Evolutionary conservation across 2,888 invertebrate species (phyloP), one percentile per base, ranked within the genome.

Genomic region (Pinctada fucata): DNA sequence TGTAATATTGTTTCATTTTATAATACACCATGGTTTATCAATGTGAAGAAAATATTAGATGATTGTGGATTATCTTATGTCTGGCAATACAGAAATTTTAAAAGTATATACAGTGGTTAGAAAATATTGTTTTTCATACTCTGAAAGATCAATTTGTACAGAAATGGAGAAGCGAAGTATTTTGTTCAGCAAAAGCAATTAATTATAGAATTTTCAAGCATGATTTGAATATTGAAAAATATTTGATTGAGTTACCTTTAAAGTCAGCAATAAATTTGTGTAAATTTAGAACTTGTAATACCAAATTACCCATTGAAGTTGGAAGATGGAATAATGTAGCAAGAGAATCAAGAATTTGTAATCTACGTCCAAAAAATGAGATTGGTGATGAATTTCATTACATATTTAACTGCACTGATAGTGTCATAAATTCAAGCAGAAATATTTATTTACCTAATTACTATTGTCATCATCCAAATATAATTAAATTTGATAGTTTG

Each of bases 201-300:
- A 31, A 31, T 31, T 31, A 31, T 31, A 31, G 31, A 31, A 31
- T 31, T 31, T 31, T 31, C 31, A 31, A 31, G 31, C 31, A 31
- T 31, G 31, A 31, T 31, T 31, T 31, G 31, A 31, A 31, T 31
- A 31, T 31, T 31, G 31, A 31, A 31, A 31, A 31, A 31, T 31
- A 31, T 31, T 31, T 31, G 31, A 31, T 31, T 31, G 31, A 31
- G 31, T 58, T 58, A 58, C 58, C 58, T 58, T 58, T 58, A 10
- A 58, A 58, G 13, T 58, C 13, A 58, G 58, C 67, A 45, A 3
- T 67, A 3, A 67, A 67, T 4, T n/a, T 45, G n/a, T 5, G 31
- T 67, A 67, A 5, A 45, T 45, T 45, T 31, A 67, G 67, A 67
- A 67, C 67, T 45, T 16, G 67, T 67, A 67, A 67, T 67, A 8